Percentiles rank a stretch among this genome's conserved stretches.
Evolutionary conservation across 2,113 vertebrate species (phyloP).

Genomic region (Poeciliopsis turrubarensis): DNA sequence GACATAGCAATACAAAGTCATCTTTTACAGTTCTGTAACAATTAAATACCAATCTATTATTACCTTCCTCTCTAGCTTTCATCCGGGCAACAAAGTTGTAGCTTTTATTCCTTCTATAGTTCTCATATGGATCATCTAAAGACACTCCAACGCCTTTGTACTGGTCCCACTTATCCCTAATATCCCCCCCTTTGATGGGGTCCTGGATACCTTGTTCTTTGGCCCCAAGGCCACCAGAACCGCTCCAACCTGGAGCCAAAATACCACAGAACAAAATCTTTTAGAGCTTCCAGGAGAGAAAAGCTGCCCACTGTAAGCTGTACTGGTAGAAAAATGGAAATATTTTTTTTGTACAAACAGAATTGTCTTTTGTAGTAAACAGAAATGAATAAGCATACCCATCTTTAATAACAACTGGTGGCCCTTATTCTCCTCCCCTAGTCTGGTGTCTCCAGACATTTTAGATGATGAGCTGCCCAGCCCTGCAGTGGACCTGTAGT

Average conservation of each 20-base stretch:
- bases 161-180: conserved; percentile 98
- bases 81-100: conserved; percentile 98
- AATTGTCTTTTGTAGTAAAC: background rate
- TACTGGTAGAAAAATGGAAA: background rate
- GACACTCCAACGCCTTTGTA: conserved; percentile 97
- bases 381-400: conserved; percentile 72
- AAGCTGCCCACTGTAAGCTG: background rate
- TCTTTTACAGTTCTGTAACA: background rate
- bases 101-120: conserved; percentile 97
- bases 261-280: background rate
- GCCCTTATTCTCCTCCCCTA: conserved; percentile 93
- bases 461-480: conserved; percentile 83
- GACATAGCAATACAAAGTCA: too few relatives aligned
- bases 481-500: conserved; percentile 57
- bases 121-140: conserved; percentile 95
- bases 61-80: conserved; percentile 97
- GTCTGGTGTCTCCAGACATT: conserved; percentile 80
- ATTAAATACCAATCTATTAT: conserved; percentile 51
- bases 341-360: background rate
- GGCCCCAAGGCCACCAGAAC: conserved; percentile 91
- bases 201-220: conserved; percentile 99
- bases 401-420: conserved; percentile 86
- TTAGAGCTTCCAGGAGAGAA: background rate
- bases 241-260: conserved; percentile 89
- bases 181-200: conserved; percentile 95